Base-by-base conservation (phyloP, 2,888 invertebrate species). In the Lobophora halterata region DNA sequence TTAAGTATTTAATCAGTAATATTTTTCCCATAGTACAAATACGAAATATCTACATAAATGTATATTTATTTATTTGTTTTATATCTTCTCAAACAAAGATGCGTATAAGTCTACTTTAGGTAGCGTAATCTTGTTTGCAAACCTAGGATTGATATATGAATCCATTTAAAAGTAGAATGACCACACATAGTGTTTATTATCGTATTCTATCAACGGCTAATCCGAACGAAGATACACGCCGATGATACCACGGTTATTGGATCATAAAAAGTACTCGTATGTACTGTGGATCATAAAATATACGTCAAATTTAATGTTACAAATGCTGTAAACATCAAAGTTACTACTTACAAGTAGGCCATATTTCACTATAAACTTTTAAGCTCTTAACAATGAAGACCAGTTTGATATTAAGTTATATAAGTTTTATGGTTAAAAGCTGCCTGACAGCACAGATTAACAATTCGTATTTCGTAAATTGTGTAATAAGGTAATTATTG, bases 391-490 rank as follows among this genome's bases (percentile, higher is more conserved):
- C 11, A 5, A 18, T 10, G 28, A 18, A 29, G n/a, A 13, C 8
- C 7, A 21, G 16, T 2, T 8, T 8, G 6, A 20, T 4, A 17
- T 27, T 40, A 30, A 30, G 12, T 16, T 34, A 40, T 25, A 33
- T 6, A 12, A n/a, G 1, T 13, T 26, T 17, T 30, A 30, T 35
- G 30, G 30, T 41, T 26, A 35, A 30, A 23, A 16, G 14, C 10
- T 23, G 12, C 14, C 11, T 10, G 32, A 24, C 30, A 34, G 24
- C 20, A 5, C 14, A 35, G 8, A 35, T 34, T 40, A 35, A 23
- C 19, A 23, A 27, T 31, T 27, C 10, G 14, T 35, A 8, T 14
- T 30, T 26, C n/a, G n/a, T n/a, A n/a, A n/a, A n/a, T 35, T 27
- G 31, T 26, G 7, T 11, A 25, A n/a, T n/a, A n/a, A n/a, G n/a